Evolutionary conservation across 2,888 invertebrate species (phyloP), one percentile per base, ranked within the genome.

Genomic region (Spodoptera littoralis): DNA sequence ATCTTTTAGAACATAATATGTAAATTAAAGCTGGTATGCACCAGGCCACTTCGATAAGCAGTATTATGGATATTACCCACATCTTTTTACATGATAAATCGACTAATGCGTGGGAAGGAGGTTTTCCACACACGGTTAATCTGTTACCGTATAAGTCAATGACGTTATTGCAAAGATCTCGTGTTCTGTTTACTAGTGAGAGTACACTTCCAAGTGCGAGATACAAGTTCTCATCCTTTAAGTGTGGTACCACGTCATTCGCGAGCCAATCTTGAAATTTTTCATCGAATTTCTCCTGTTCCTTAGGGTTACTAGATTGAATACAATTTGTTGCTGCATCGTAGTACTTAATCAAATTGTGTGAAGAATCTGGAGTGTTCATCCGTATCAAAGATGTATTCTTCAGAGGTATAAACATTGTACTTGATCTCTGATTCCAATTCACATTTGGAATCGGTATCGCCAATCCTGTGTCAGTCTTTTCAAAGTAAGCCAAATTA

Each of bases 321-420:
- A 96, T 87, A 75, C 96, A 96, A 69, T 92, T 88, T 54, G 89
- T 91, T 18, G 95, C 95, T 13, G 92, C 84, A 8, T 95, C 89
- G 80, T 96, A 96, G 80, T 95, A 96, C 56, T 95, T 95, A 36
- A 95, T 86, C 48, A 97, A 84, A 24, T 92, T 89, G 58, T 91
- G 88, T 11, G 88, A 84, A 1, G 87, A 71, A 49, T 87, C 76
- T 27, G 84, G 84, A 0, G 85, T 84, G 2, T 81, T 71, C 4
- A 94, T 74, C 18, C 83, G 67, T 44, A 92, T 73, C 5, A 91
- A 60, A 0, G 89, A 80, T 12, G 82, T 65, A 48, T 88, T 88
- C 77, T 93, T 95, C 55, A 96, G 92, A 0, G 96, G 97, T 24
- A 96, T 77, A 54, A 96, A 96, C 79, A 97, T 95, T n/a, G 95